Evolutionary conservation across 2,113 vertebrate species (phyloP).

Genomic region (Charina bottae): DNA sequence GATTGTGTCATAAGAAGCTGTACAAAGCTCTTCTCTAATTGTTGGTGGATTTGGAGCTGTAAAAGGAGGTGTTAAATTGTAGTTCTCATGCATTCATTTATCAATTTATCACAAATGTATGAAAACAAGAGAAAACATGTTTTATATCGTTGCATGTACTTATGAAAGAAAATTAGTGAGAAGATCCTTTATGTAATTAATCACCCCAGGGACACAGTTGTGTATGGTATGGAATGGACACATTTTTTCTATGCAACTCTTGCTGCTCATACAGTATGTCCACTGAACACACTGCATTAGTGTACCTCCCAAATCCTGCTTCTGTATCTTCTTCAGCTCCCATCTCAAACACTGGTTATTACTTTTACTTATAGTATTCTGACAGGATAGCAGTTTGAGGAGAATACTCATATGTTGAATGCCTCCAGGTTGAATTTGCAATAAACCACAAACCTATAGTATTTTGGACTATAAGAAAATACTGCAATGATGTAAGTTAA

Average conservation of each 20-base stretch:
- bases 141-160: neutral
- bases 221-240: neutral
- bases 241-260: neutral
- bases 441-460: neutral
- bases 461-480: neutral
- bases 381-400: neutral
- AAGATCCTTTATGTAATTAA: neutral
- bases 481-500: neutral
- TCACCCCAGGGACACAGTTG: neutral
- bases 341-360: neutral
- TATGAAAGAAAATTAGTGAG: neutral
- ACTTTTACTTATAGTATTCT: neutral
- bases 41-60: conserved; percentile 92
- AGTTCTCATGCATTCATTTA: conserved; percentile 9
- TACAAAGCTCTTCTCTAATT: conserved; percentile 95
- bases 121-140: neutral
- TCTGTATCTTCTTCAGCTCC: neutral
- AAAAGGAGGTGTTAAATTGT: conserved; percentile 8
- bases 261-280: neutral
- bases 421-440: neutral
- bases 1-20: conserved; percentile 96
- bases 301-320: neutral
- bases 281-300: neutral
- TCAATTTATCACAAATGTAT: neutral
- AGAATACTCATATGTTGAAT: neutral